Base-by-base conservation (phyloP, 2,113 vertebrate genomes). In the Amazona vittata region DNA sequence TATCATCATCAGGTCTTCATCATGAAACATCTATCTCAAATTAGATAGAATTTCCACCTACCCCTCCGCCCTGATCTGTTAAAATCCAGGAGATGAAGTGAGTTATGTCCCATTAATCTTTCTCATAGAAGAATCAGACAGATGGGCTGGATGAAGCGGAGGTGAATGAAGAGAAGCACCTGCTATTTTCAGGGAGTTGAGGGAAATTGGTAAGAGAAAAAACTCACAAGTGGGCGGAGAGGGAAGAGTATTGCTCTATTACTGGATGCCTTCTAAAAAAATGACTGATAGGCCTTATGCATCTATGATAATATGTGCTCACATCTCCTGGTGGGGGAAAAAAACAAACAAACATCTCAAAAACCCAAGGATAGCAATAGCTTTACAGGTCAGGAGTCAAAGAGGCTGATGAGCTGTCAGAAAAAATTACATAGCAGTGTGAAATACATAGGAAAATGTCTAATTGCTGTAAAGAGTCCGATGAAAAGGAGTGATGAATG, bases 151-250 rank as follows among this genome's bases (percentile, higher is more conserved):
- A 97, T 96, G 95, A 96, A 97, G 95, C 68, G 85, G 94, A 96
- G 96, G 95, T 96, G 95, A 97, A 96, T 92, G 95, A 94, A 96
- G 91, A 97, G 91, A 96, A 94, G 94, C 96, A 97, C 96, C 96
- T 97, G 97, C 93, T 95, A 94, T 96, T 97, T 97, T 97, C 94
- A 93, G 94, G 81, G 94, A 95, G 70, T 68, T 83, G 89, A 94
- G 93, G 91, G 91, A 95, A 97, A 96, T 89, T 70, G 67, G 59
- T 94, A 95, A 88, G 90, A 57, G 91, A 96, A 94, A 95, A 96
- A 92, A 92, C 57, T 65, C 93, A 80, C 87, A 87, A 94, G 96
- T 97, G 87, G 96, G 96, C 5, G 86, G 95, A 97, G 87, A 91
- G 41, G 89, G 93, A 97, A 96, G 85, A 91, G 85, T 91, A 94